phyloP scores from a whole-genome alignment of 2,888 invertebrate species.

The Hemicrepidius hirtus region DNA sequence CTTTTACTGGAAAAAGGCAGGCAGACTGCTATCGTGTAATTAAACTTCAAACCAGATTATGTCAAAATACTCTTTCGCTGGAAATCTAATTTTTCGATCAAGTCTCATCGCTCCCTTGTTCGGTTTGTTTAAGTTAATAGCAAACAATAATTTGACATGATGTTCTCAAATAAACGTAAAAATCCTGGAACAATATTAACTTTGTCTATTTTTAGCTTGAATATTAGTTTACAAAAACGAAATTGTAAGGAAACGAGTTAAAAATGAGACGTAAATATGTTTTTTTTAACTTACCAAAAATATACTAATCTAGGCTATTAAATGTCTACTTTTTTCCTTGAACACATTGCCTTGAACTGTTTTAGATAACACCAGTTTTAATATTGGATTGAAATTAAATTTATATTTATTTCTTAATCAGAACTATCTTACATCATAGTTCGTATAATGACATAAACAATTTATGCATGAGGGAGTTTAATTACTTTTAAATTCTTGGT shows the following conservation, averaged over 20 bases:
- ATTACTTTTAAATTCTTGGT: constrained; percentile 8
- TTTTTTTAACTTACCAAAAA: background rate
- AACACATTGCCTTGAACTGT: constrained; percentile 10
- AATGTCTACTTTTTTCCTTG: background rate
- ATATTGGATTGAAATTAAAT: background rate
- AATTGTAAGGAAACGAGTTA: background rate
- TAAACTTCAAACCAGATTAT: background rate
- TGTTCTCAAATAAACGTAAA: constrained; percentile 9
- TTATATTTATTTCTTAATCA: constrained; percentile 6
- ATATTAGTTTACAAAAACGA: background rate
- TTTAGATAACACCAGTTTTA: background rate
- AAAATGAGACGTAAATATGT: constrained; percentile 5
- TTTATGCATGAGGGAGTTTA: constrained; percentile 6
- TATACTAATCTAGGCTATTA: background rate
- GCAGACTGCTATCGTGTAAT: background rate
- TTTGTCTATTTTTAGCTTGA: background rate
- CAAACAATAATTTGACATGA: constrained; percentile 23
- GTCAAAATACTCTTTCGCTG: constrained; percentile 1
- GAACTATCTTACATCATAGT: constrained; percentile 13
- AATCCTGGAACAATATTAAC: constrained; percentile 13
- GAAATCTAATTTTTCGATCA: constrained; percentile 26
- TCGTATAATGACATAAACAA: background rate
- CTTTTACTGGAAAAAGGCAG: background rate
- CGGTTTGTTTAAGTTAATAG: constrained; percentile 32
- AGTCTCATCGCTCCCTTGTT: constrained; percentile 6